A percentile compares a stretch with the other conserved stretches of the same genome.
Evolutionary conservation across 2,113 vertebrate genomes (phyloP).

Genomic region (Clinocottus analis): DNA sequence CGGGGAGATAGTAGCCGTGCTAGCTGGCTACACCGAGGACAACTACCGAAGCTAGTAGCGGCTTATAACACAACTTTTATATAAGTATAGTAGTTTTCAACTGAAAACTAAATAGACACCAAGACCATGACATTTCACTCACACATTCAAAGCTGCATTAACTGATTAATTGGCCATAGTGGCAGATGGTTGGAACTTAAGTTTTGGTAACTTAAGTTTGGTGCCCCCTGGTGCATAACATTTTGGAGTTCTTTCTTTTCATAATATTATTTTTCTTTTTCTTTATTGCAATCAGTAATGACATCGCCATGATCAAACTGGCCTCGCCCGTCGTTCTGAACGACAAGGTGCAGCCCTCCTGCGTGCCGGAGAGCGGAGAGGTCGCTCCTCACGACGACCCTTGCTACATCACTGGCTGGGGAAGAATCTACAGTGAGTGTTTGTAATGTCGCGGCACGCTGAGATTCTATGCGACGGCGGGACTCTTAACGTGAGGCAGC

Average conservation of each 20-base stretch:
- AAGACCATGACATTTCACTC: background rate
- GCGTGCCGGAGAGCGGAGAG: slow-evolving; percentile 32
- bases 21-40: too few relatives aligned
- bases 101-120: background rate
- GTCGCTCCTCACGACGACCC: slow-evolving; percentile 26
- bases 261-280: background rate
- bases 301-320: slow-evolving; percentile 65
- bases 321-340: slow-evolving; percentile 23
- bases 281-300: slow-evolving; percentile 39
- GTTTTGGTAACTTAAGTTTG: background rate
- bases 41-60: too few relatives aligned
- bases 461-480: background rate
- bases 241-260: background rate
- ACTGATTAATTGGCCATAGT: background rate
- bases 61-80: too few relatives aligned
- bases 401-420: slow-evolving; percentile 66
- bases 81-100: background rate
- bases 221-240: background rate
- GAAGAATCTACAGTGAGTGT: slow-evolving; percentile 51
- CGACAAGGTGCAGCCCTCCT: slow-evolving; percentile 50
- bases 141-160: background rate
- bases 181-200: background rate
- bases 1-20: too few relatives aligned
- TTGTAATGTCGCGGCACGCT: background rate
- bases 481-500: background rate